These are phyloP conservation scores for Cyprinodon variegatus DNA, from an alignment of 2,113 vertebrate species.

Conservation along the genomic window DNA sequence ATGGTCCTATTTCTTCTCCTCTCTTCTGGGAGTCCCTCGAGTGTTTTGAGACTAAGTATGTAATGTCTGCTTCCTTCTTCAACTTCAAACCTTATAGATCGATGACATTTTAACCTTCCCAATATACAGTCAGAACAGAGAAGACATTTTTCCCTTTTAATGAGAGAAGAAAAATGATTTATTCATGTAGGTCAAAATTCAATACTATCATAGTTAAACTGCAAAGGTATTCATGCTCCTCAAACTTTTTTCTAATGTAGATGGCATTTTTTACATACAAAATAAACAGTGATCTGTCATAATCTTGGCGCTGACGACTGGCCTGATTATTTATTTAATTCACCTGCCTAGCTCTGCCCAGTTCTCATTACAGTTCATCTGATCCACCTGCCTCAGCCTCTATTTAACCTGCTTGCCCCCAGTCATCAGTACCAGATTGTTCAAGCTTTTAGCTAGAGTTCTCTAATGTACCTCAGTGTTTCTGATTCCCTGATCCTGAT, in stretches of 20 bases:
- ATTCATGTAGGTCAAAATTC: neutral
- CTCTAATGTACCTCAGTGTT: too few species aligned
- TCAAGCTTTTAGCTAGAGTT: too few species aligned
- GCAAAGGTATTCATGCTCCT: neutral
- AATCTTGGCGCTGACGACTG: too few species aligned
- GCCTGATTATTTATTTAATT: too few species aligned
- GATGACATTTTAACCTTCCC: slow-evolving; percentile 30
- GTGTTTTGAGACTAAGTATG: slow-evolving; percentile 31
- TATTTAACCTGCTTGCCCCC: too few species aligned
- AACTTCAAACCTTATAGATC: slow-evolving; percentile 45
- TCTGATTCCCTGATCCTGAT: too few species aligned
- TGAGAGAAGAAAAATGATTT: slow-evolving; percentile 1
- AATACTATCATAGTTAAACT: neutral
- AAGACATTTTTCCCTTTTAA: neutral
- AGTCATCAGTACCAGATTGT: too few species aligned
- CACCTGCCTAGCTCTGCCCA: too few species aligned
- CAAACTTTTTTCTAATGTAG: neutral
- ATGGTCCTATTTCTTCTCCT: slow-evolving; percentile 2
- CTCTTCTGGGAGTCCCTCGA: slow-evolving; percentile 24
- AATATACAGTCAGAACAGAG: slow-evolving; percentile 19
- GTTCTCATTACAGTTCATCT: too few species aligned
- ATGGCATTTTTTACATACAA: too few species aligned
- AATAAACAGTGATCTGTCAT: too few species aligned
- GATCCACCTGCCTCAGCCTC: too few species aligned
- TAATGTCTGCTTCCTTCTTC: slow-evolving; percentile 28